Conservation (phyloP, 1,140 invertebrate genomes). For the Nixonia krombeini region DNA sequence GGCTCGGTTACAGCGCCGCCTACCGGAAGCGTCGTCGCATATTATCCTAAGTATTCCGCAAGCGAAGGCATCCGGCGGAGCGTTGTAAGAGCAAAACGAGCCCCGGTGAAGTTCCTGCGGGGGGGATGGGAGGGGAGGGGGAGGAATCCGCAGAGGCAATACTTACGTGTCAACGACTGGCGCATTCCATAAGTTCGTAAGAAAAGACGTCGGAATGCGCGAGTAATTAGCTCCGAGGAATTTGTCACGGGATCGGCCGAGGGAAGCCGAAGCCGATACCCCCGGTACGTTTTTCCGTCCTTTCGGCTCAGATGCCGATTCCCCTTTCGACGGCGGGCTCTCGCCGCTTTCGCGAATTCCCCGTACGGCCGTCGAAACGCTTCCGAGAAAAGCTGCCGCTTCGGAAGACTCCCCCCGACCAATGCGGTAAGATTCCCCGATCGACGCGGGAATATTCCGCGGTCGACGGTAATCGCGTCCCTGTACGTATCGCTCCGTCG, state of each 20-base stretch:
- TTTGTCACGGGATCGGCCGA: slow-evolving; percentile 47
- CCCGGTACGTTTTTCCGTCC: too few relatives aligned
- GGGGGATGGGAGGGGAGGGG: neutral
- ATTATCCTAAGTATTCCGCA: slow-evolving; percentile 52
- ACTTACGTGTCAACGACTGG: slow-evolving; percentile 46
- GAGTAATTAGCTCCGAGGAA: slow-evolving; percentile 46
- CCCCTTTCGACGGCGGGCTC: too few relatives aligned
- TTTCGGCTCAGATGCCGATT: too few relatives aligned
- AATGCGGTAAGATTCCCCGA: too few relatives aligned
- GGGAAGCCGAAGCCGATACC: too few relatives aligned
- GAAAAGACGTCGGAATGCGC: slow-evolving; percentile 44
- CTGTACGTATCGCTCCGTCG: slow-evolving; percentile 6
- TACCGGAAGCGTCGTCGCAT: slow-evolving; percentile 37
- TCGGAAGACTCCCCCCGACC: too few relatives aligned
- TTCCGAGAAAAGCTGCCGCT: too few relatives aligned
- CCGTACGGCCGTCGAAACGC: too few relatives aligned
- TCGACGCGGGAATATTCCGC: too few relatives aligned
- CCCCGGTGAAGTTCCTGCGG: slow-evolving; percentile 11
- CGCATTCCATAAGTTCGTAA: slow-evolving; percentile 47
- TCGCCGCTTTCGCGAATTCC: too few relatives aligned
- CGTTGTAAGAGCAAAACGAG: slow-evolving; percentile 39
- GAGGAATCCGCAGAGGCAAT: slow-evolving; percentile 22
- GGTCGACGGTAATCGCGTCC: too few relatives aligned
- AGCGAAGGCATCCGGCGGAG: slow-evolving; percentile 43
- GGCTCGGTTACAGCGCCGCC: slow-evolving; percentile 34